A percentile compares a stretch with the other conserved stretches of the same genome.
phyloP scores from a whole-genome alignment of 1,140 invertebrate genomes.

The Archivesica marissinica region DNA sequence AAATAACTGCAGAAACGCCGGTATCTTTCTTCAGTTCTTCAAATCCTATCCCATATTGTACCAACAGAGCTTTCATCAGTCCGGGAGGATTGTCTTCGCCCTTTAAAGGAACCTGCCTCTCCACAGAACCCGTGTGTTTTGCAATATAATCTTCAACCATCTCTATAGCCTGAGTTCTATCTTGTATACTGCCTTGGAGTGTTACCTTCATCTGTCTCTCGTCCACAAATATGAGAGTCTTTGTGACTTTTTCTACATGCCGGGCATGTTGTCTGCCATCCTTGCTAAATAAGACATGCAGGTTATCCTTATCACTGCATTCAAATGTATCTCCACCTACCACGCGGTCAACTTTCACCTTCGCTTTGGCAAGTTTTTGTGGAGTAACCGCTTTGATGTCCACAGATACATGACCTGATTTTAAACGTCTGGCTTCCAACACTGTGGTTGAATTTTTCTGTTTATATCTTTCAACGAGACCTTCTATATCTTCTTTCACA shows the following conservation, averaged over 20 bases:
- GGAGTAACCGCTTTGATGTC: constrained; percentile 64
- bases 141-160: constrained; percentile 66
- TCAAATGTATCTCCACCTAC: constrained; percentile 69
- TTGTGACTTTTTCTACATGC: constrained; percentile 62
- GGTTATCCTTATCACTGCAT: constrained; percentile 9
- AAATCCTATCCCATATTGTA: constrained; percentile 63
- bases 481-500: constrained; percentile 55
- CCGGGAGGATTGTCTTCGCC: constrained; percentile 71
- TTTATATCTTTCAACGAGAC: constrained; percentile 8
- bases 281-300: constrained; percentile 62
- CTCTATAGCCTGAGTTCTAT: constrained; percentile 38
- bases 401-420: constrained; percentile 61
- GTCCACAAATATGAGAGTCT: constrained; percentile 67
- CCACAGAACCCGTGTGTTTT: constrained; percentile 27
- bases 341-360: constrained; percentile 59
- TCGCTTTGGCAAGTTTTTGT: constrained; percentile 56
- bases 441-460: not conserved
- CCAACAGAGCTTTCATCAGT: constrained; percentile 76
- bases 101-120: constrained; percentile 61
- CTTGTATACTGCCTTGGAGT: constrained; percentile 65
- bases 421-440: constrained; percentile 40
- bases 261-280: constrained; percentile 65
- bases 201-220: constrained; percentile 66
- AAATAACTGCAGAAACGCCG: constrained; percentile 40
- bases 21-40: constrained; percentile 60